Base-by-base conservation (phyloP, 2,888 invertebrate species). In the Tetragonisca angustula region DNA sequence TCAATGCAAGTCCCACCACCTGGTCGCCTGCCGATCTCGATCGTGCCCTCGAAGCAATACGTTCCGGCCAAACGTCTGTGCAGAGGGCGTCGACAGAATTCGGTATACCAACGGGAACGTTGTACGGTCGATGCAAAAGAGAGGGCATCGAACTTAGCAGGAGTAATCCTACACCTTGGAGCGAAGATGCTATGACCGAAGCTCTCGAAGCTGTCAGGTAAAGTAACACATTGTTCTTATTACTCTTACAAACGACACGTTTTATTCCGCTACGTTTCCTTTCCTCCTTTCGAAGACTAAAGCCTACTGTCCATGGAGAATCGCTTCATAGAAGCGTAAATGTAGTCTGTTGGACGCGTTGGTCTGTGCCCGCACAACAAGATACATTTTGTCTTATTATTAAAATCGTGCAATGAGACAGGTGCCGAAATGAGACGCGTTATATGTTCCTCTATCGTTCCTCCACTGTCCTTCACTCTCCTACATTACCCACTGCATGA, bases 141-240 rank as follows among this genome's bases (percentile, higher is more conserved):
- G 98, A 98, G 94, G 98, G 98, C 70, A 98, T 98, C 90, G 98
- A 98, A 94, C 95, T 98, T 88, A 98, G 98, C 11, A 96, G 98
- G 89, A 97, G 97, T 78, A 98, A 97, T 95, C 98, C 98, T n/a
- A 98, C 98, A 67, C 98, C 98, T 17, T 98, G 98, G 98, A 97
- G 98, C n/a, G 98, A 98, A 93, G 98, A 97, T 93, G 98, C 98
- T 50, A 98, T 98, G 98, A 97, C 97, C 36, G 98, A 98, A 94
- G 98, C 98, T 36, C 95, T 98, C 67, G 98, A 98, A 94, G 97
- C 98, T 87, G 98, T 98, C 88, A 97, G 97, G 97, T 97, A 78
- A 84, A 74, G 59, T 65, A 54, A 9, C 24, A 2, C 15, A 61
- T 19, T 15, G 2, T 43, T 24, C 24, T 50, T 43, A n/a, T 27